Evolutionary conservation across 2,888 invertebrate species (phyloP), one percentile per base, ranked within the genome.

Genomic region (Hypercompe scribonia): DNA sequence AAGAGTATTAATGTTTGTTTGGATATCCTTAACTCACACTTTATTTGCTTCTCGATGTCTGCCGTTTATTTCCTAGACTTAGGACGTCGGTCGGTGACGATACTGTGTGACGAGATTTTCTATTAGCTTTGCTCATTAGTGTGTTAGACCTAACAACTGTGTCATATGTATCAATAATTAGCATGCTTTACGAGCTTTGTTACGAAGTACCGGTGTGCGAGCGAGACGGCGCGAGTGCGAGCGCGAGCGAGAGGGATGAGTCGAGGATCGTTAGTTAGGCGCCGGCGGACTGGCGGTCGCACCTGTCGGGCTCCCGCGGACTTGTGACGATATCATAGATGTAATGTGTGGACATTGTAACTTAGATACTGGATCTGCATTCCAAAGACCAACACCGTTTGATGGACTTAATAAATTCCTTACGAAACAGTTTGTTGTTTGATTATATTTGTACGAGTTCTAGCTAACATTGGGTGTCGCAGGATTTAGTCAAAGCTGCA

Each of bases 331-430:
- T 90, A 88, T 90, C 89, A 86, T 92, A 91, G 90, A 84, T 88
- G 85, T 89, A 88, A 88, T 86, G 88, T 87, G 85, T 83, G 80
- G 80, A 84, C 71, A 85, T 76, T 92, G 91, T 93, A 91, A 90
- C 91, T 90, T 92, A 91, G 91, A 89, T 89, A 90, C 85, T 91
- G 94, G 93, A 92, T 91, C 89, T 92, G 94, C 95, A 95, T 95
- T 95, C 95, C 95, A 94, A 93, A 92, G 90, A 92, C 94, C 93
- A 91, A 93, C 93, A 90, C 92, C 92, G 91, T 93, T 94, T 92
- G 93, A 94, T 93, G 94, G 91, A 94, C 89, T 93, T 90, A 94
- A 93, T 93, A 93, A 93, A 93, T 90, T 89, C 86, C 85, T 84
- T 86, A 87, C 83, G 84, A 85, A 83, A 82, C 71, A 79, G 70